Base-by-base conservation (phyloP, 2,888 invertebrate species). In the Sipha maydis region DNA sequence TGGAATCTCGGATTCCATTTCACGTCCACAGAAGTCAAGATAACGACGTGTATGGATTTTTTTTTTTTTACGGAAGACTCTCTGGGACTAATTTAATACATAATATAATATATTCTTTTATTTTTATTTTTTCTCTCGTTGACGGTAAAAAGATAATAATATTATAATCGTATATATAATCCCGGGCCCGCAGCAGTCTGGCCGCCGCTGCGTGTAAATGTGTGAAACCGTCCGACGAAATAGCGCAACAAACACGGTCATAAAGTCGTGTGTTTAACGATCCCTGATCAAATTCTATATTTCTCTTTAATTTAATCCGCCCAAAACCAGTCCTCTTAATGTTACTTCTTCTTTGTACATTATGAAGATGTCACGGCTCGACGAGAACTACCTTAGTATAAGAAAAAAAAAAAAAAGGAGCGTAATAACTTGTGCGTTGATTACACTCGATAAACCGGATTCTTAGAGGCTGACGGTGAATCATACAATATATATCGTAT, bases 231-330 rank as follows among this genome's bases (percentile, higher is more conserved):
- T 88, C 86, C 80, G 86, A 80, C 85, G 80, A 79, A 80, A 88
- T 61, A 73, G 82, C 88, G 88, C 86, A n/a, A 71, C 78, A 73
- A 77, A 82, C 79, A 79, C 88, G 80, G 88, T 88, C 88, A 75
- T 88, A 88, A 88, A 88, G 88, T 88, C 88, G 80, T 67, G 88
- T 67, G 88, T 88, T 88, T 88, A 88, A 88, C 88, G 88, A 88
- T 88, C 88, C 71, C 86, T 80, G 79, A 86, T 86, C 86, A 61
- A 86, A 80, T 80, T 73, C 56, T n/a, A 54, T 67, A 34, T 78
- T 80, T 86, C 73, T 67, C 28, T 82, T 82, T 82, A 76, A 88
- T 82, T 88, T 88, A 88, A 88, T 88, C 88, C 88, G 75, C 88
- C 88, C 48, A 41, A 88, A 88, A 88, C 88, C 88, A 88, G 88